A percentile compares a stretch with the other conserved stretches of the same genome.
Evolutionary conservation across 2,113 vertebrate species (phyloP).

Genomic region (Glaucomys volans): DNA sequence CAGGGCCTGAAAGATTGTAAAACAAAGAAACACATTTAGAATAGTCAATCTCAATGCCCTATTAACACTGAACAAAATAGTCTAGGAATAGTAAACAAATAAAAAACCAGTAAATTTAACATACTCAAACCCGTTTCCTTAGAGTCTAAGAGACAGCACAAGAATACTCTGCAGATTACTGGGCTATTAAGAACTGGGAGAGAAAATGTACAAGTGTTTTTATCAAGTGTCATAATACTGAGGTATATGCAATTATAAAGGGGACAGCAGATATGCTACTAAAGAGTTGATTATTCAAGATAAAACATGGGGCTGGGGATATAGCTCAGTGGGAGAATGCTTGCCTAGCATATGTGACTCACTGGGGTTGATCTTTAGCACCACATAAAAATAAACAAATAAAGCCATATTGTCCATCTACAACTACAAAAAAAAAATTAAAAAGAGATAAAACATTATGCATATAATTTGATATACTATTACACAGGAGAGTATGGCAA

Average conservation of each 20-base stretch:
- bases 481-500: background rate
- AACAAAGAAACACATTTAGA: constrained; percentile 29
- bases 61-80: background rate
- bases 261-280: background rate
- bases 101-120: constrained; percentile 14
- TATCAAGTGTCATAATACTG: background rate
- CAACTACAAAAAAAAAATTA: too few relatives aligned
- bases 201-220: background rate
- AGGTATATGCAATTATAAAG: background rate
- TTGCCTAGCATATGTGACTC: too few relatives aligned
- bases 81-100: background rate
- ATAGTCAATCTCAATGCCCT: background rate
- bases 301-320: background rate
- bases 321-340: too few relatives aligned
- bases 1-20: constrained; percentile 90
- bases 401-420: too few relatives aligned
- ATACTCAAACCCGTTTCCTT: background rate
- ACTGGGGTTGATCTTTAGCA: too few relatives aligned
- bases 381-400: too few relatives aligned
- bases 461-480: background rate
- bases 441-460: background rate
- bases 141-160: constrained; percentile 25
- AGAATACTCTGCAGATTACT: background rate
- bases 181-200: background rate
- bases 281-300: background rate